A percentile compares a stretch with the other conserved stretches of the same genome.
phyloP scores from a whole-genome alignment of 2,888 invertebrate species.

The Cephonodes hylas region DNA sequence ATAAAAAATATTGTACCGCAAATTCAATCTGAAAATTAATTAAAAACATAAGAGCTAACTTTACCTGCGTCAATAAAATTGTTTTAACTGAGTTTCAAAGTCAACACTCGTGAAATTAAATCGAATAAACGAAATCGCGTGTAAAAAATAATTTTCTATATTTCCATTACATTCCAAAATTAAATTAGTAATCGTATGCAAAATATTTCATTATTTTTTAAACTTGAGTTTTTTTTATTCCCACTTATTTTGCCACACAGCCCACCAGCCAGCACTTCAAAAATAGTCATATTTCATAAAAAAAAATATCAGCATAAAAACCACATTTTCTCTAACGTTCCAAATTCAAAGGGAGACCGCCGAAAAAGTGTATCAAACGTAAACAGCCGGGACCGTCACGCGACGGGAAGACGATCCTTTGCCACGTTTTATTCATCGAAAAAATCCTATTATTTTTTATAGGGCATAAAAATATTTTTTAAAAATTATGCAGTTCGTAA shows the following conservation, averaged over 20 bases:
- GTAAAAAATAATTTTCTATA: too few relatives aligned
- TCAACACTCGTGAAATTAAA: too few relatives aligned
- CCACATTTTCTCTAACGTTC: neutral
- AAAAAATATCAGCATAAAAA: neutral
- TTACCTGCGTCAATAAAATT: too few relatives aligned
- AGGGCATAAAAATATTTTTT: neutral
- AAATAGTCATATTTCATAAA: neutral
- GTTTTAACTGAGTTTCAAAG: too few relatives aligned
- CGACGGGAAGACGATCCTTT: neutral
- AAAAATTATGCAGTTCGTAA: neutral
- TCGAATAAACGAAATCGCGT: too few relatives aligned
- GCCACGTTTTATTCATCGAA: neutral
- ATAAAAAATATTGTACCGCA: too few relatives aligned
- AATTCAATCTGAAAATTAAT: too few relatives aligned
- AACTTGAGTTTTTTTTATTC: too few relatives aligned
- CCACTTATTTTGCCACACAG: neutral
- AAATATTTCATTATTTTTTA: too few relatives aligned
- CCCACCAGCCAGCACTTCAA: neutral
- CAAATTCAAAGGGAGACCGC: neutral
- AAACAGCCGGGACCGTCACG: constrained; percentile 1
- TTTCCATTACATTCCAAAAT: too few relatives aligned
- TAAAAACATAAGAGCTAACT: too few relatives aligned
- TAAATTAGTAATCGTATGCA: too few relatives aligned
- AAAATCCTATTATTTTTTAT: neutral
- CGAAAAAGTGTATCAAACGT: neutral